phyloP scores from a whole-genome alignment of 2,888 invertebrate species.

The Cheilosia scutellata region DNA sequence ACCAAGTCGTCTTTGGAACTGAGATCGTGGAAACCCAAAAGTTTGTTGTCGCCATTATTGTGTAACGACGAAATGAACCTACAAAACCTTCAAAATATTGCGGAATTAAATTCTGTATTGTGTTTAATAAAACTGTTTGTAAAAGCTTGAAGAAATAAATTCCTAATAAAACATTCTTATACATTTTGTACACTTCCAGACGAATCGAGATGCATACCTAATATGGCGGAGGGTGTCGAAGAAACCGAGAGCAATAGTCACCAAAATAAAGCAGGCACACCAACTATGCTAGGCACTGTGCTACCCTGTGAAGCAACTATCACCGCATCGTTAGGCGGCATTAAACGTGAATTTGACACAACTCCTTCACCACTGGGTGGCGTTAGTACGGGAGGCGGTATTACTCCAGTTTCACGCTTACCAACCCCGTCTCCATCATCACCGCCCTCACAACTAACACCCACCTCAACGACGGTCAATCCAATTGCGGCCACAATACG shows the following conservation, averaged over 20 bases:
- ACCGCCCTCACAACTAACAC: constrained; percentile 64
- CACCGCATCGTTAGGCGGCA: constrained; percentile 81
- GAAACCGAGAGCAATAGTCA: constrained; percentile 83
- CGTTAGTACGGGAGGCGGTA: constrained; percentile 55
- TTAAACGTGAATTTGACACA: constrained; percentile 83
- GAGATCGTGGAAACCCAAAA: no score
- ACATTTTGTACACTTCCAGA: constrained; percentile 83
- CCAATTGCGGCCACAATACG: constrained; percentile 77
- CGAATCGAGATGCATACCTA: constrained; percentile 88
- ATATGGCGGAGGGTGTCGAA: constrained; percentile 90
- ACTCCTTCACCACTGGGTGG: constrained; percentile 72
- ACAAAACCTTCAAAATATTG: no score
- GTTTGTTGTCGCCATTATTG: no score
- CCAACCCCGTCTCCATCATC: constrained; percentile 70
- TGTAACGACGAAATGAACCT: no score
- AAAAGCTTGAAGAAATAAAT: neutral
- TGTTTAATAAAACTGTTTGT: neutral
- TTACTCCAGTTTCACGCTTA: constrained; percentile 59
- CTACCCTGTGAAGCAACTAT: constrained; percentile 84
- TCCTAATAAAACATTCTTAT: neutral
- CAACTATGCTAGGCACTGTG: constrained; percentile 83
- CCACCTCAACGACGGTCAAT: constrained; percentile 70
- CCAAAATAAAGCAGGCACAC: constrained; percentile 79
- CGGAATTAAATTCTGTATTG: no score
- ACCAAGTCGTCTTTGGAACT: no score